Conservation (phyloP, 2,113 vertebrate species). For the Cromileptes altivelis region DNA sequence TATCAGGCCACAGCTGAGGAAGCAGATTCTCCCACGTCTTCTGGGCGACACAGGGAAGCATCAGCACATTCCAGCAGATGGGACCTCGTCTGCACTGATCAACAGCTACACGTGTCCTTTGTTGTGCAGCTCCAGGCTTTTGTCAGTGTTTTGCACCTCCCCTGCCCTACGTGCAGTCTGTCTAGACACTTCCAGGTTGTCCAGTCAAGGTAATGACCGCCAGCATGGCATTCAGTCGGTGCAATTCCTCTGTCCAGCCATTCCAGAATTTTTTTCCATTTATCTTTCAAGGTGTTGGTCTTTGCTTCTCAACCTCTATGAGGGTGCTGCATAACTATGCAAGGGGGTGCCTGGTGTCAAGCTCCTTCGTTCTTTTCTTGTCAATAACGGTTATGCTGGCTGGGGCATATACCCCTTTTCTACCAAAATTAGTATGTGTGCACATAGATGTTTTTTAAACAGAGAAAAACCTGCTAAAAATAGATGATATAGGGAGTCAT, state of each 20-base stretch:
- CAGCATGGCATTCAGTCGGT: background rate
- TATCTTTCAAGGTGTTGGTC: background rate
- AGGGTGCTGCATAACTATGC: background rate
- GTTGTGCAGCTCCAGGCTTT: background rate
- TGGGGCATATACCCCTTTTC: background rate
- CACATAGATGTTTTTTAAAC: too few species aligned
- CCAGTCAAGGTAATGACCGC: background rate
- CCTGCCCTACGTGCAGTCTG: background rate
- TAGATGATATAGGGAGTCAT: too few species aligned
- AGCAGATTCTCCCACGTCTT: too few species aligned
- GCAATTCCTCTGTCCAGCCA: background rate
- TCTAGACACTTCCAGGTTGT: background rate
- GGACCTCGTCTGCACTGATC: background rate
- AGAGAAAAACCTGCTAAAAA: too few species aligned
- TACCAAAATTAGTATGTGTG: too few species aligned
- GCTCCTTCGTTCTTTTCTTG: background rate
- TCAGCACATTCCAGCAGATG: background rate
- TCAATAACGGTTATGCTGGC: background rate
- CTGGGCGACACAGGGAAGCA: too few species aligned
- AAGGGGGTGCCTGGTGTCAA: background rate
- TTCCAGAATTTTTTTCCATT: background rate
- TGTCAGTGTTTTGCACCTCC: background rate
- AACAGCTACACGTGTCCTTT: background rate
- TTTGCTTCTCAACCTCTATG: background rate
- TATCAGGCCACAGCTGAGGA: too few species aligned